phyloP scores from a whole-genome alignment of 1,140 invertebrate species.

The Listronotus oregonensis region DNA sequence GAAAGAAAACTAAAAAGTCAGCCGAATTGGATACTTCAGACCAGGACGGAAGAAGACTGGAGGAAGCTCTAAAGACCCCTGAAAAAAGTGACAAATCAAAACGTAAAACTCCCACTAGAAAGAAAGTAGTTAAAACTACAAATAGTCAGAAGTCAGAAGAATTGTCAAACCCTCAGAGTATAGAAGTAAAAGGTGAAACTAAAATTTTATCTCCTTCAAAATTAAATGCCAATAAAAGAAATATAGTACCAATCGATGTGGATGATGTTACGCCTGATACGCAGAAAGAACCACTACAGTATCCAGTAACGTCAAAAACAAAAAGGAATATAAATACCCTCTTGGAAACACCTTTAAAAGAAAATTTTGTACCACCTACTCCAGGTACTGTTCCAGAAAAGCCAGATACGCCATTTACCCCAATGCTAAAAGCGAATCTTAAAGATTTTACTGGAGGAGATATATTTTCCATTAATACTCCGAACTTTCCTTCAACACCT shows the following conservation, averaged over 20 bases:
- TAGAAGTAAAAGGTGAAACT: slow-evolving; percentile 20
- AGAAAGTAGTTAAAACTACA: background rate
- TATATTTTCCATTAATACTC: slow-evolving; percentile 45
- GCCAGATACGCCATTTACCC: slow-evolving; percentile 47
- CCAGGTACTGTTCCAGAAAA: slow-evolving; percentile 29
- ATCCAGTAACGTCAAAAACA: slow-evolving; percentile 8
- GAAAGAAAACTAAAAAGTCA: slow-evolving; percentile 1
- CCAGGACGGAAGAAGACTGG: slow-evolving; percentile 17
- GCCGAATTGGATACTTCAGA: slow-evolving; percentile 16
- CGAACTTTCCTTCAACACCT: slow-evolving; percentile 51
- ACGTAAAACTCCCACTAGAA: slow-evolving; percentile 8
- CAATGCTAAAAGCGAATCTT: slow-evolving; percentile 49
- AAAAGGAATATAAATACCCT: slow-evolving; percentile 35
- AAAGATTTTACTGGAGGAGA: slow-evolving; percentile 37
- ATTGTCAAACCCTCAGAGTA: background rate
- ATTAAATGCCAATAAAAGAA: slow-evolving; percentile 43
- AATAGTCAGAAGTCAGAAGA: background rate
- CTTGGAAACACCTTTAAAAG: slow-evolving; percentile 50
- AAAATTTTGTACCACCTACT: slow-evolving; percentile 39
- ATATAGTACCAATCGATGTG: slow-evolving; percentile 26
- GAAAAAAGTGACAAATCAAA: slow-evolving; percentile 20
- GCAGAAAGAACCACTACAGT: slow-evolving; percentile 17
- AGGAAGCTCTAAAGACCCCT: slow-evolving; percentile 33
- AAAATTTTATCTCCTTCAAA: slow-evolving; percentile 43
- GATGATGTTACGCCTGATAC: slow-evolving; percentile 23